Percentiles rank a stretch among this genome's conserved stretches.
These are phyloP conservation scores for Campylomormyrus numenius DNA, from an alignment of 2,113 vertebrate genomes.

Conservation along the genomic window DNA sequence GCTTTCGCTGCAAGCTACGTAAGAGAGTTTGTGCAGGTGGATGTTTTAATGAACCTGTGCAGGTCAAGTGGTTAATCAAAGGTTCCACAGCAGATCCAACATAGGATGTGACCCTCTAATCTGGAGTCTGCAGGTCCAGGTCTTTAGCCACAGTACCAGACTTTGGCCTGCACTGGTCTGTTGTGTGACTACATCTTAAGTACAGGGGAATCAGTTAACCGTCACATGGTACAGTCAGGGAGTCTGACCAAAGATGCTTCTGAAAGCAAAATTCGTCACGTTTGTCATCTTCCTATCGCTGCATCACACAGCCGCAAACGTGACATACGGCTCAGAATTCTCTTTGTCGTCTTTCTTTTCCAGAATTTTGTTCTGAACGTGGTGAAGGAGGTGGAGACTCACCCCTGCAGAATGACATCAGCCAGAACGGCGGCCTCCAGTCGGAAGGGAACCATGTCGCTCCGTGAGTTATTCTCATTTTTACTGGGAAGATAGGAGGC, in stretches of 20 bases:
- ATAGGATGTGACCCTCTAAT: neutral
- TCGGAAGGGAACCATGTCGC: constrained; percentile 64
- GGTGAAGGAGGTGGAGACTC: constrained; percentile 38
- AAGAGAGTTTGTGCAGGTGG: neutral
- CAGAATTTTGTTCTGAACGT: neutral
- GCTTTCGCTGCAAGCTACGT: neutral
- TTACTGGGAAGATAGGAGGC: constrained; percentile 59
- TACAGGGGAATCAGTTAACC: neutral
- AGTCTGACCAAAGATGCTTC: neutral
- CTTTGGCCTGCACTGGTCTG: neutral
- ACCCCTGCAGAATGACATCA: constrained; percentile 75
- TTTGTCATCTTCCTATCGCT: neutral
- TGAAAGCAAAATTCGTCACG: neutral
- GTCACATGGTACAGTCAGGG: neutral
- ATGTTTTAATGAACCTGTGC: neutral
- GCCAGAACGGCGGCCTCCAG: constrained; percentile 72
- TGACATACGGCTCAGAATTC: neutral
- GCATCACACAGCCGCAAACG: neutral
- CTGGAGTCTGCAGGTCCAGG: neutral
- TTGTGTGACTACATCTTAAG: neutral
- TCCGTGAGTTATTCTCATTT: constrained; percentile 86
- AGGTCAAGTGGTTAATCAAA: neutral
- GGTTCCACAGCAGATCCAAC: neutral
- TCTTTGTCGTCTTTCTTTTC: neutral
- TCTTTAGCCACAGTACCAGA: neutral